Evolutionary conservation across 2,888 invertebrate species (phyloP), one percentile per base, ranked within the genome.

Genomic region (Andrena haemorrhoa): DNA sequence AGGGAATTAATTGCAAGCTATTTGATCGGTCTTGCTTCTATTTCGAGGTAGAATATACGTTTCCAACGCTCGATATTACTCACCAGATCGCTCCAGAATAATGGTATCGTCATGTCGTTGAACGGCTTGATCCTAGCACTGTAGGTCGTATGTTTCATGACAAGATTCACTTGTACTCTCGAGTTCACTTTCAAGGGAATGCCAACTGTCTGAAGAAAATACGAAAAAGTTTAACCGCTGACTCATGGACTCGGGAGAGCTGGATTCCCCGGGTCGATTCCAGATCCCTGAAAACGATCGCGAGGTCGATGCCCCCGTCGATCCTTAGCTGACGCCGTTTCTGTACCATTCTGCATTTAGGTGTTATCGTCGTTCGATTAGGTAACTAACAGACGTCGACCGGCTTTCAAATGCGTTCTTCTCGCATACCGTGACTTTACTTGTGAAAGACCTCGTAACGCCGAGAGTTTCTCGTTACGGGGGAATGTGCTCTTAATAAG

Each of bases 11-110:
- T 20, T 51, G 20, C 20, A 20, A 51, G 20, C 23, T 20, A 26
- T 56, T 56, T 23, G 26, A 20, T 53, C 20, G 7, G 2, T 23
- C 8, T 26, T 4, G 23, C 8, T 26, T 23, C 26, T 0, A 56
- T 26, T 4, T 56, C 23, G 10, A 56, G 10, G 8, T 26, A 23
- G 10, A 56, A 53, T 26, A 41, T 41, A 41, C 12, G 12, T 41
- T 41, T 10, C 10, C 23, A 26, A 56, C 3, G 8, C 20, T 10
- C 10, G 20, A 23, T 23, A 8, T 20, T 72, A 93, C 95, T 95
- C 93, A 96, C 96, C 93, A 97, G 91, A 89, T 97, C 96, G 0
- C 96, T 92, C 97, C 97, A 97, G 72, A 97, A 94, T 16, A 97
- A 91, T 0, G 97, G 97, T 63, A 97, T 66, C 0, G 95, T 95